A percentile compares a stretch with the other conserved stretches of the same genome.
Conservation (phyloP, 35 echinoderm and acorn worm genomes). For the Apostichopus californicus region DNA sequence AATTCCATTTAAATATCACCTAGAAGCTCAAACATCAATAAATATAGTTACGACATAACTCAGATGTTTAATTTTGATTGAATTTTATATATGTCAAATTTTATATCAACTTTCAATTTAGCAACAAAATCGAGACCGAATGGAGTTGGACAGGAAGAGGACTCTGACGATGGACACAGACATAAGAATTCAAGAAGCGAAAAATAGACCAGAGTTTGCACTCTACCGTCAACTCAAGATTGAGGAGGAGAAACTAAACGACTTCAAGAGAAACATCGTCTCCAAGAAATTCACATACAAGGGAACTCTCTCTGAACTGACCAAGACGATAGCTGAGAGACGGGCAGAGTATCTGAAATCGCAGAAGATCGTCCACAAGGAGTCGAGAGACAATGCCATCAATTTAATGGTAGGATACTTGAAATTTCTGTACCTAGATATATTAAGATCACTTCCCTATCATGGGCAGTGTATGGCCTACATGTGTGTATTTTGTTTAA, state of each 20-base stretch:
- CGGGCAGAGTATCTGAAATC: not conserved
- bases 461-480: not conserved
- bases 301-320: slow-evolving; percentile 2
- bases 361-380: slow-evolving; percentile 1
- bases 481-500: too few species aligned
- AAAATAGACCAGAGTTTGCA: not conserved
- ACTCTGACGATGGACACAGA: slow-evolving; percentile 46
- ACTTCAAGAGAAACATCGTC: slow-evolving; percentile 23
- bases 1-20: too few species aligned
- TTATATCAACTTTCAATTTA: not conserved
- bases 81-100: too few species aligned
- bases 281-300: slow-evolving; percentile 46
- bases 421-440: too few species aligned
- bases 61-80: too few species aligned
- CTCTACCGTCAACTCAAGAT: slow-evolving; percentile 14
- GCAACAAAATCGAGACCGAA: slow-evolving; percentile 25
- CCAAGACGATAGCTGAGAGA: slow-evolving; percentile 43
- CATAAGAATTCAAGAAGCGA: slow-evolving; percentile 1
- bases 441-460: not conserved
- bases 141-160: slow-evolving; percentile 30
- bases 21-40: too few species aligned
- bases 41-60: too few species aligned
- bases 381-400: slow-evolving; percentile 18
- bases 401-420: slow-evolving; percentile 32
- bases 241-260: slow-evolving; percentile 32